Evolutionary conservation across 2,797 vertebrate genomes (phyloP), one percentile per base, ranked within the genome.

Genomic region (Syngnathus acus): DNA sequence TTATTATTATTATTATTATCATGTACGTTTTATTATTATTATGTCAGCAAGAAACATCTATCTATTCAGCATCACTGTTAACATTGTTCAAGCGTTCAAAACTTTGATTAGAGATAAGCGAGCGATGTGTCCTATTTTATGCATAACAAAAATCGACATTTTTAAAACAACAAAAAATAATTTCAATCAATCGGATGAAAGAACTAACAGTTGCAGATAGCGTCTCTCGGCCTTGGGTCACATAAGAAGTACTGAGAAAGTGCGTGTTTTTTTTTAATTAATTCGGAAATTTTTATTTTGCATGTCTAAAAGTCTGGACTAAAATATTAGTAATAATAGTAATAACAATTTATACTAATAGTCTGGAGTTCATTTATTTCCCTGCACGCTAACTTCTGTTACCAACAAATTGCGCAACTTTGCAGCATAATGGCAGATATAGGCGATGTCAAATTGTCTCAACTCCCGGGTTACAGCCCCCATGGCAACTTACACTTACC

Each of bases 401-500:
- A 51, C 43, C 42, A 43, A 71, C 26, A 67, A 64, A 69, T 45
- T 47, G 42, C 17, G 38, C 69, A 7, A 62, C 26, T 39, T 64
- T 39, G 17, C 11, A 32, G 23, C 54, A 32, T 26, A 55, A 55
- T 14, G 13, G 23, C 53, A 55, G 54, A 55, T 32, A 32, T 32
- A 32, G 32, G 32, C 32, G 54, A 55, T 88, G 84, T 78, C 65
- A 75, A 77, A 73, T 76, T 69, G 67, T 80, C 65, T 78, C 72
- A 81, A 76, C 71, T 79, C 82, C 84, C 62, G 70, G 77, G 88
- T 84, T 84, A 87, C 86, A 57, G 87, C 87, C 78, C 80, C 92
- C 91, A 91, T 93, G 90, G 90, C 90, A 92, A 93, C 92, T 74
- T 83, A 87, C 84, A 83, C 78, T 81, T 71, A 77, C 67, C 50